Base-by-base conservation (phyloP, 2,797 vertebrate genomes). In the Acridotheres tristis region DNA sequence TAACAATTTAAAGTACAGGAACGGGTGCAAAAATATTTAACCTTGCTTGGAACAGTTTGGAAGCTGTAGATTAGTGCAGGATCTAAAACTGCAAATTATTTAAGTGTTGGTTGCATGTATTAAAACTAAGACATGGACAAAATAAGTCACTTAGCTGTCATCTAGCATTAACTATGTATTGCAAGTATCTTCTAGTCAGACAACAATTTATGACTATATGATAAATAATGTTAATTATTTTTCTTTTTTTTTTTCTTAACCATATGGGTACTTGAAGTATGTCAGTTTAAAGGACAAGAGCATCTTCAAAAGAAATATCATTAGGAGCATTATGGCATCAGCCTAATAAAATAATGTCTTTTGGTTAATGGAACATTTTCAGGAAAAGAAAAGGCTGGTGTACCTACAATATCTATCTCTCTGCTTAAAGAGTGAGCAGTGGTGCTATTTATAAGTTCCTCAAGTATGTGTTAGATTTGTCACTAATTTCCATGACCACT, bases 261-360 rank as follows among this genome's bases (percentile, higher is more conserved):
- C 9, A 4, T 71, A 26, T 61, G 12, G 50, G 26, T 75, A 40
- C 54, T 85, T 90, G 51, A 91, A 81, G 26, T 68, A 36, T 50
- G 13, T 88, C 40, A 86, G 20, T 86, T 90, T 75, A 79, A 92
- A 88, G 22, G n/a, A 91, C 17, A 26, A 58, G 45, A 72, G 11
- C 43, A 57, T 15, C 88, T 94, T 93, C 48, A 90, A 90, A 93
- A 79, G 59, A 95, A 79, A 72, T 87, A 90, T 62, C 88, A 68
- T 78, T 81, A 53, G 38, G 26, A 76, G 18, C 1, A 1, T 69
- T 91, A 84, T 76, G 77, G 40, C 48, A 57, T 27, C 43, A 81
- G 23, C 27, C 36, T 81, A 84, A 73, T 36, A 90, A 85, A 75
- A 78, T 75, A 82, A 76, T 76, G 12, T 20, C 16, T 76, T 90